A percentile compares a stretch with the other conserved stretches of the same genome.
These are phyloP conservation scores for Sebastes kiyomatsui DNA, from an alignment of 2,797 vertebrate species.

Conservation along the genomic window DNA sequence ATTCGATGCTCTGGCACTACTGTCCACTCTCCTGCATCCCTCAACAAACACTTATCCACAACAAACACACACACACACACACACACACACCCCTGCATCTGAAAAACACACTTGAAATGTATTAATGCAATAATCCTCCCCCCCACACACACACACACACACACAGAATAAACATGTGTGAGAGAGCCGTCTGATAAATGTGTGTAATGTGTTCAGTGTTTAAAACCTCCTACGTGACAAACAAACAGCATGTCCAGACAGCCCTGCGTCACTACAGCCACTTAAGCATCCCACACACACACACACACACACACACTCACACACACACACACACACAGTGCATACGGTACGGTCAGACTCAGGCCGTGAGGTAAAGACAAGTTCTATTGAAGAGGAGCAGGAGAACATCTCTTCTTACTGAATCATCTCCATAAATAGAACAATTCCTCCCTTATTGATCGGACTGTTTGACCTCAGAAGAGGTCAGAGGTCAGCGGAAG, in stretches of 20 bases:
- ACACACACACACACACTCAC: background rate
- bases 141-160: background rate
- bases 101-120: conserved; percentile 6
- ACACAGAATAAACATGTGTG: background rate
- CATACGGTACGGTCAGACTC: background rate
- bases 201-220: background rate
- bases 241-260: background rate
- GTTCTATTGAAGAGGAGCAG: background rate
- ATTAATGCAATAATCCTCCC: conserved; percentile 13
- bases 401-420: background rate
- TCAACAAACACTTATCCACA: conserved; percentile 20
- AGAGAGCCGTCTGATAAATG: background rate
- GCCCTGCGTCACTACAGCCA: background rate
- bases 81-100: conserved; percentile 22
- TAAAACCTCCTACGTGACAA: conserved; percentile 16
- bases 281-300: background rate
- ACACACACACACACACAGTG: background rate
- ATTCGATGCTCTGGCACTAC: background rate
- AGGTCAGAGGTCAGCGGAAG: background rate
- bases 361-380: background rate
- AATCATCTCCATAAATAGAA: background rate
- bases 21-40: conserved; percentile 8
- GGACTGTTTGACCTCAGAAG: background rate
- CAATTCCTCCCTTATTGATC: background rate
- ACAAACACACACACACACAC: background rate